Percentiles rank a stretch among this genome's conserved stretches.
Evolutionary conservation across 2,888 invertebrate genomes (phyloP).

Genomic region (Drosophila nr. perissopoda): DNA sequence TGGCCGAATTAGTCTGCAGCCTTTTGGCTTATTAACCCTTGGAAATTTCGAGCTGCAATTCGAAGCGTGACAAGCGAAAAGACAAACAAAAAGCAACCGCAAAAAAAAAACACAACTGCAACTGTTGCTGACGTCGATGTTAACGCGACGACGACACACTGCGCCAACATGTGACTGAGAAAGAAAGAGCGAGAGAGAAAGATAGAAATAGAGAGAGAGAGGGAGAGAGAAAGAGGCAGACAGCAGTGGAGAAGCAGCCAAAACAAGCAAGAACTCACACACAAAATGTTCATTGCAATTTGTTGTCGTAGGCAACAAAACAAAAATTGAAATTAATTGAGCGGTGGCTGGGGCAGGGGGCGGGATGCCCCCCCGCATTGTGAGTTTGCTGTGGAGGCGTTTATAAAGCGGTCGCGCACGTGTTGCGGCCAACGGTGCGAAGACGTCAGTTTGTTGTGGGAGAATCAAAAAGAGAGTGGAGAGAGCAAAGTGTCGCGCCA

Average conservation of each 20-base stretch:
- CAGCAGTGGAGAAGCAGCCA: slow-evolving; percentile 24
- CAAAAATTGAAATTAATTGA: slow-evolving; percentile 65
- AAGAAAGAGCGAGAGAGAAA: slow-evolving; percentile 3
- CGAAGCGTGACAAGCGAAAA: slow-evolving; percentile 33
- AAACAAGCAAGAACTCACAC: slow-evolving; percentile 34
- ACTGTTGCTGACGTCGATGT: slow-evolving; percentile 41
- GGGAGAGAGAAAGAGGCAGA: background rate
- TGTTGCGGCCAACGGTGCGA: slow-evolving; percentile 58
- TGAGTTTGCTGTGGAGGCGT: slow-evolving; percentile 17
- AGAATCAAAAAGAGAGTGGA: background rate
- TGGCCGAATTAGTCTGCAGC: slow-evolving; percentile 28
- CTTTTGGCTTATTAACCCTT: slow-evolving; percentile 26
- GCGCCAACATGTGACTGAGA: slow-evolving; percentile 71
- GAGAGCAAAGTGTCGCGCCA: slow-evolving; percentile 38
- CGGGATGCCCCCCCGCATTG: background rate
- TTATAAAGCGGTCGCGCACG: slow-evolving; percentile 56
- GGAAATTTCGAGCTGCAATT: slow-evolving; percentile 29
- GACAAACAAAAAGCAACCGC: slow-evolving; percentile 31
- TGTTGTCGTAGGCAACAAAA: slow-evolving; percentile 69
- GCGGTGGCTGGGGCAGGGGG: background rate
- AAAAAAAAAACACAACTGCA: slow-evolving; percentile 22
- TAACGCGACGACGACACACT: slow-evolving; percentile 56
- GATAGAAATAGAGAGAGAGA: background rate
- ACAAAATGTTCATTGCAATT: slow-evolving; percentile 48
- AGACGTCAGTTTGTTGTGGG: background rate